phyloP scores from a whole-genome alignment of 2,888 invertebrate species.

The Perithous albicinctus region DNA sequence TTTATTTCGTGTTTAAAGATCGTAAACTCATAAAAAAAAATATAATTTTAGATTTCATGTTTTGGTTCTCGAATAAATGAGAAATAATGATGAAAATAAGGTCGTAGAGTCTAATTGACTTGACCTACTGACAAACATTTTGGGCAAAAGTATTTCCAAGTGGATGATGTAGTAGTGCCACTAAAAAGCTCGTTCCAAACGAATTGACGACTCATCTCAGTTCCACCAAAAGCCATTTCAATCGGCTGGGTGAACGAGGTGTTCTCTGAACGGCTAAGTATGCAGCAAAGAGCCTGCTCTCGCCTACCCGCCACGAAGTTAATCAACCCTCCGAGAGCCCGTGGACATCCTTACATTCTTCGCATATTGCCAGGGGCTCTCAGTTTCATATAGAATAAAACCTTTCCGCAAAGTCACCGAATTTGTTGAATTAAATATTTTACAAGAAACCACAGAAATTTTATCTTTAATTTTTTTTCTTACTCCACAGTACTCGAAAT shows the following conservation, averaged over 20 bases:
- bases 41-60: too few species aligned
- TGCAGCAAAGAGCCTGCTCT: conserved; percentile 54
- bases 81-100: too few species aligned
- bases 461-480: too few species aligned
- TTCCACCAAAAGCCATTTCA: conserved; percentile 39
- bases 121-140: not conserved
- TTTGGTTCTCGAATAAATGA: too few species aligned
- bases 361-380: conserved; percentile 69
- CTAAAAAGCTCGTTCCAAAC: conserved; percentile 19
- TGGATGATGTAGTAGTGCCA: conserved; percentile 9
- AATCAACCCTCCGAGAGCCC: conserved; percentile 71
- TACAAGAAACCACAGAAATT: too few species aligned
- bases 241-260: conserved; percentile 37
- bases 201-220: conserved; percentile 33
- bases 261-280: conserved; percentile 63
- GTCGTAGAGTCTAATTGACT: not conserved
- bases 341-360: conserved; percentile 66
- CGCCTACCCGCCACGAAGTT: conserved; percentile 65
- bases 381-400: conserved; percentile 20
- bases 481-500: too few species aligned
- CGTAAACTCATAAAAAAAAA: too few species aligned
- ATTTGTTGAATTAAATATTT: not conserved
- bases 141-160: not conserved
- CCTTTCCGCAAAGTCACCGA: not conserved
- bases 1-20: too few species aligned